These are phyloP conservation scores for Dasyurus viverrinus DNA, from an alignment of 2,113 vertebrate genomes.

Conservation along the genomic window DNA sequence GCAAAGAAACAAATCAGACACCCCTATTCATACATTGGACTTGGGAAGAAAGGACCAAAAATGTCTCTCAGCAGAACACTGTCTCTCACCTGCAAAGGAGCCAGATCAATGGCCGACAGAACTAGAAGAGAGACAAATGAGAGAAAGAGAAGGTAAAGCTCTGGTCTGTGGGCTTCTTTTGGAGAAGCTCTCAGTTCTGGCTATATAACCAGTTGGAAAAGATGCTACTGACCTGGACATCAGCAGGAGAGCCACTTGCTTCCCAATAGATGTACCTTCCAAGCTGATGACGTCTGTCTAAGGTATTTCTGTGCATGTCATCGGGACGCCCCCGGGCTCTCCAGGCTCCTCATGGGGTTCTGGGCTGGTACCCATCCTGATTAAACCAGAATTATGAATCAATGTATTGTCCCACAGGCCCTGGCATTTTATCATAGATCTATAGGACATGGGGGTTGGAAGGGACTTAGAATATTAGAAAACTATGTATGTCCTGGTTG, in stretches of 20 bases:
- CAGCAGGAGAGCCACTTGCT: neutral
- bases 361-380: neutral
- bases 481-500: neutral
- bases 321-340: too few relatives aligned
- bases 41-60: neutral
- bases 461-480: neutral
- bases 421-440: neutral
- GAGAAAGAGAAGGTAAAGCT: neutral
- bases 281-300: neutral
- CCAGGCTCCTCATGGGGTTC: neutral
- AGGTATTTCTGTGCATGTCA: neutral
- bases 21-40: neutral
- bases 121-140: neutral
- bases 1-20: neutral
- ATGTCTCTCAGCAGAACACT: neutral
- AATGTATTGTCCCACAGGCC: neutral
- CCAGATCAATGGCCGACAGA: neutral
- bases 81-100: neutral
- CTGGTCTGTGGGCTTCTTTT: neutral
- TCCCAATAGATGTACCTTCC: neutral
- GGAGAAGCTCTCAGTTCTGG: neutral
- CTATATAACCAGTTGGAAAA: neutral
- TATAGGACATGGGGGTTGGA: neutral
- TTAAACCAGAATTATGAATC: neutral
- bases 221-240: neutral